A percentile compares a stretch with the other conserved stretches of the same genome.
Conservation (phyloP, 2,113 vertebrate species). For the Oxyruncus cristatus region DNA sequence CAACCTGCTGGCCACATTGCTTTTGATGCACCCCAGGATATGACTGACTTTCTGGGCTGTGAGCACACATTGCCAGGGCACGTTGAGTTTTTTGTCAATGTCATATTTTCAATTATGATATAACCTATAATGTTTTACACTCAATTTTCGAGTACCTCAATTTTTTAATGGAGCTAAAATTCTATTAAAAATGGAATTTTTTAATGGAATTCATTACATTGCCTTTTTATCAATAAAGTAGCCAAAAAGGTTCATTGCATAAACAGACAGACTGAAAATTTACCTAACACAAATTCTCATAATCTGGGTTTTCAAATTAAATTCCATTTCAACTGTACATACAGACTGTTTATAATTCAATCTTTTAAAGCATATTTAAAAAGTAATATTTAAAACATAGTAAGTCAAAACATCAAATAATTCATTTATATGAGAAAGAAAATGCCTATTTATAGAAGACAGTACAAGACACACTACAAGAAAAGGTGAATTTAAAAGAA, state of each 20-base stretch:
- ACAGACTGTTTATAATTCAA: background rate
- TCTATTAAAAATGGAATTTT: too few relatives aligned
- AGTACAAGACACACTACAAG: background rate
- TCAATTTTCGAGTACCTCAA: background rate
- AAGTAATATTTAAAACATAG: background rate
- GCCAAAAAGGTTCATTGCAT: background rate
- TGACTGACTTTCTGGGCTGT: background rate
- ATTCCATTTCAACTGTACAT: background rate
- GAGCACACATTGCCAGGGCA: background rate
- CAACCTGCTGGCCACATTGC: background rate
- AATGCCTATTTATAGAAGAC: background rate
- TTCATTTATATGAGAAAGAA: background rate
- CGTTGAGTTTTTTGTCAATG: background rate
- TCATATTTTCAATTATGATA: background rate
- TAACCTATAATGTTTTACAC: background rate
- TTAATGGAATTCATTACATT: background rate
- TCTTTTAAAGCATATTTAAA: background rate
- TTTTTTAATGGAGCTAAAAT: too few relatives aligned
- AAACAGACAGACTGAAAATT: background rate
- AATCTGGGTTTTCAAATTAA: background rate
- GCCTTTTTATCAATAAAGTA: background rate
- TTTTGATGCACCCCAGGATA: background rate
- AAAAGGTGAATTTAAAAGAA: background rate
- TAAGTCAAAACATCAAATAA: background rate
- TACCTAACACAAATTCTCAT: background rate